Evolutionary conservation across 2,888 invertebrate genomes (phyloP), one percentile per base, ranked within the genome.

Genomic region (Pardosa pseudoannulata): DNA sequence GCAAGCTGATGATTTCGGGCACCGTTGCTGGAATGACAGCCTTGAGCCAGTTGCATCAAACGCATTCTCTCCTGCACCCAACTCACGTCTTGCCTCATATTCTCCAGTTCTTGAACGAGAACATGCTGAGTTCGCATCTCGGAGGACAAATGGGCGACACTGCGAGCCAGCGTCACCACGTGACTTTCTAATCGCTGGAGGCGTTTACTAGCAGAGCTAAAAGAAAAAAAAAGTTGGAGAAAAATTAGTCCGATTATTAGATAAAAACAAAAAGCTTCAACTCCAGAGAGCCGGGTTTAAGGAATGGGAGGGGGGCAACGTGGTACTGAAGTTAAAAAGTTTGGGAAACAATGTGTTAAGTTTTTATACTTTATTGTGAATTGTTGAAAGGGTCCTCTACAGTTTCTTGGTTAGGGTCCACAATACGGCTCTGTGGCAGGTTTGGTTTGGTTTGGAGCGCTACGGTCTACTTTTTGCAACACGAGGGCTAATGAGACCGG

Each of bases 91-190:
- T 95, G 95, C 71, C 96, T 93, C 89, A 97, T 95, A 91, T 94
- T 94, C 92, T 97, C 97, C 94, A 97, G 95, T 93, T 97, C 97
- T 93, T 96, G 91, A 85, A 90, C 90, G 74, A 88, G 78, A 31
- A 96, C 93, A 91, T 96, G 96, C 91, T 97, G 96, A 0, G 96
- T 96, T 88, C 96, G 92, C 95, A 97, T 96, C 93, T 97, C 97
- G 2, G 96, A 96, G 46, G 97, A 97, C 56, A 97, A 93, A 91
- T 97, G 97, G 19, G 97, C 97, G 28, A 97, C 97, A 68, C 96
- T 96, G 82, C 97, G 93, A 0, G 97, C 97, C 88, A 97, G 92
- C 0, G 97, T 97, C 76, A 97, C 96, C 70, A 97, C 97, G 92
- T 97, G 97, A 0, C 96, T 96, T 92, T 97, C 97, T 89, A 97